phyloP scores from a whole-genome alignment of 2,888 invertebrate genomes.

The Plagodis pulveraria region DNA sequence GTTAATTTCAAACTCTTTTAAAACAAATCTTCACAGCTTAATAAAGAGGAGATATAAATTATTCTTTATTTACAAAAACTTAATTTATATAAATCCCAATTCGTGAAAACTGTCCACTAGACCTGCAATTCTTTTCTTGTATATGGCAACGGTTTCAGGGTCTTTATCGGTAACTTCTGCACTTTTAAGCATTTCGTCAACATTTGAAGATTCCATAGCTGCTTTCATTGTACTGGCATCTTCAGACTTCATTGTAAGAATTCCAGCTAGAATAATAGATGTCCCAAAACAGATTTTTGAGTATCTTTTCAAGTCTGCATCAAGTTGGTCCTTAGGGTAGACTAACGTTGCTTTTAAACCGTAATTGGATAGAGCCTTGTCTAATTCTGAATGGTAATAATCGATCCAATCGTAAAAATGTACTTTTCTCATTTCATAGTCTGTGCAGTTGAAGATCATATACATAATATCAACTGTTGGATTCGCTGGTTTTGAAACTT shows the following conservation, averaged over 20 bases:
- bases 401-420: slow-evolving; percentile 48
- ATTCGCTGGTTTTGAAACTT: slow-evolving; percentile 37
- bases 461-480: slow-evolving; percentile 47
- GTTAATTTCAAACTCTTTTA: too few relatives aligned
- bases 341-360: slow-evolving; percentile 41
- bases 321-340: slow-evolving; percentile 46
- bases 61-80: too few relatives aligned
- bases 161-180: not conserved
- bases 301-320: slow-evolving; percentile 45
- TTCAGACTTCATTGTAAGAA: slow-evolving; percentile 36
- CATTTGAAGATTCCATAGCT: slow-evolving; percentile 18
- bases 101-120: slow-evolving; percentile 33
- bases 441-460: slow-evolving; percentile 48
- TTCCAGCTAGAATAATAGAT: slow-evolving; percentile 31
- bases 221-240: slow-evolving; percentile 37
- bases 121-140: slow-evolving; percentile 36
- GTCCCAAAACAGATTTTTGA: slow-evolving; percentile 33
- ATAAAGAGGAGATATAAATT: too few relatives aligned
- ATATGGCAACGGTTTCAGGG: slow-evolving; percentile 6
- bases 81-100: slow-evolving; percentile 13
- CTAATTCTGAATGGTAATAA: slow-evolving; percentile 44
- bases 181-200: slow-evolving; percentile 4
- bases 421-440: slow-evolving; percentile 40
- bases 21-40: too few relatives aligned
- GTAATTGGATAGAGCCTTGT: slow-evolving; percentile 38